Evolutionary conservation across 2,113 vertebrate genomes (phyloP).

Genomic region (Mesoclemmys tuberculata): DNA sequence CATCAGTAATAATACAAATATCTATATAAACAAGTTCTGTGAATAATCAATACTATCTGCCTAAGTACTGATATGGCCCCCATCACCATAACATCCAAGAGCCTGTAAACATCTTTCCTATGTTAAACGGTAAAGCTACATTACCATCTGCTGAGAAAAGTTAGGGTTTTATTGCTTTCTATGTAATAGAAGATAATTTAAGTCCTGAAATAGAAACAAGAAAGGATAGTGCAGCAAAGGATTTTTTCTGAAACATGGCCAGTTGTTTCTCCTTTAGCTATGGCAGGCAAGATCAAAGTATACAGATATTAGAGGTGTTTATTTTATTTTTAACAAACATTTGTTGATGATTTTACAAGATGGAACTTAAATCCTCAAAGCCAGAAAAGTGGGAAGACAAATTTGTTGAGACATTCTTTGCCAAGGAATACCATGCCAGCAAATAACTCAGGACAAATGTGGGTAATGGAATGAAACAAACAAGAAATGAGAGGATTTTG

Average conservation of each 20-base stretch:
- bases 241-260: neutral
- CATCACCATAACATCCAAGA: neutral
- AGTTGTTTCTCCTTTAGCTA: accelerated
- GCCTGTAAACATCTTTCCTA: neutral
- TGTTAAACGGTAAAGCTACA: neutral
- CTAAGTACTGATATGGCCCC: neutral
- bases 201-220: neutral
- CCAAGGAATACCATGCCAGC: neutral
- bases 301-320: neutral
- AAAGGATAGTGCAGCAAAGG: neutral
- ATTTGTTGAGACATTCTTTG: neutral
- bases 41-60: neutral
- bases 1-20: neutral
- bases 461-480: constrained; percentile 15
- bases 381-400: neutral
- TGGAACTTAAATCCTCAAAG: neutral
- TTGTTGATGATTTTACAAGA: constrained; percentile 7
- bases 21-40: neutral
- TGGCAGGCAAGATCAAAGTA: neutral
- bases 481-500: neutral
- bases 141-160: neutral
- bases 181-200: neutral
- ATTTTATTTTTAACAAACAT: neutral
- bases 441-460: neutral
- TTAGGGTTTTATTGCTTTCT: neutral